Percentiles rank a stretch among this genome's conserved stretches.
phyloP scores from a whole-genome alignment of 2,113 vertebrate species.

The Thamnaconus septentrionalis region DNA sequence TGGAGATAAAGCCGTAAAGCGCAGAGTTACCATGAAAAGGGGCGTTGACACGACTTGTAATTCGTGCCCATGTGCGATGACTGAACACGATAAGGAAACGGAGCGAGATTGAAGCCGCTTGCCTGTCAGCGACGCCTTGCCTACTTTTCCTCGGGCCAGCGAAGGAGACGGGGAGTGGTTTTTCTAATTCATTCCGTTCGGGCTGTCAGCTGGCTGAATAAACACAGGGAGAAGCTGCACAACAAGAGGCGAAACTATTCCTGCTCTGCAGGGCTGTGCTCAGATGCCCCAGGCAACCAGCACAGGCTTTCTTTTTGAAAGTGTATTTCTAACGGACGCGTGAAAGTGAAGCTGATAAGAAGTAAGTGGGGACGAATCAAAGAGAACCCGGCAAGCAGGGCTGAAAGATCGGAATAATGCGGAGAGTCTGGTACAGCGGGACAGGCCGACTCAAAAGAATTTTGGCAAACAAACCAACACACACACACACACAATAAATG shows the following conservation, averaged over 20 bases:
- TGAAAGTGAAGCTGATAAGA: not conserved
- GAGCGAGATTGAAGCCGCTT: too few relatives aligned
- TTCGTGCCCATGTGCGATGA: not conserved
- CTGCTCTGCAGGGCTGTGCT: constrained; percentile 7
- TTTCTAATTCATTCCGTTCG: constrained; percentile 23
- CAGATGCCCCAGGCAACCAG: constrained; percentile 2
- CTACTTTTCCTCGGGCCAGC: not conserved
- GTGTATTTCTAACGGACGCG: not conserved
- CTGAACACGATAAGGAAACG: too few relatives aligned
- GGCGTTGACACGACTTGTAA: constrained; percentile 1
- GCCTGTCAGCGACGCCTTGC: not conserved
- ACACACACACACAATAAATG: not conserved
- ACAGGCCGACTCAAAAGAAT: too few relatives aligned
- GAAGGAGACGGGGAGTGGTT: constrained; percentile 44
- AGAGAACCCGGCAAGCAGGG: not conserved
- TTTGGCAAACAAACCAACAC: too few relatives aligned
- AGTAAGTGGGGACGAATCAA: not conserved
- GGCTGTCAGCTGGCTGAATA: constrained; percentile 40
- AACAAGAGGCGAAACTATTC: not conserved
- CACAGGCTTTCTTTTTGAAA: too few relatives aligned
- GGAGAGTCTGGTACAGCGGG: too few relatives aligned
- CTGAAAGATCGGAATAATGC: not conserved
- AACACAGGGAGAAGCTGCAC: constrained; percentile 29
- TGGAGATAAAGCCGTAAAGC: not conserved
- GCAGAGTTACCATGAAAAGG: not conserved